These are phyloP conservation scores for Sogatella furcifera DNA, from an alignment of 1,140 invertebrate species.

Conservation along the genomic window DNA sequence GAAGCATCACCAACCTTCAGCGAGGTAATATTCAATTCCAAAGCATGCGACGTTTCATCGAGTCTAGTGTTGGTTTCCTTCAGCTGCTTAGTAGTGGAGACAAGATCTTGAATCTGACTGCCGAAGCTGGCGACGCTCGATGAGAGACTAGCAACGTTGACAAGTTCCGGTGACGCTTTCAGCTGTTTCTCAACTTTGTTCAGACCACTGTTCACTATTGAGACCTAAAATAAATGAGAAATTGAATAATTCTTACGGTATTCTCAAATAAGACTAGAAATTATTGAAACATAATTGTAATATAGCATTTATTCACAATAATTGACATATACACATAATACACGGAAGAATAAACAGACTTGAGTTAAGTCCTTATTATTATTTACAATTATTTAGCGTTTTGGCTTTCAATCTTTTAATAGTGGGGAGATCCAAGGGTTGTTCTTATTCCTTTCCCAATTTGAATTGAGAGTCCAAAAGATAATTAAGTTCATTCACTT, in stretches of 20 bases:
- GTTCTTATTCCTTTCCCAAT: no score
- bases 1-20: neutral
- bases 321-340: no score
- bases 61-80: constrained; percentile 14
- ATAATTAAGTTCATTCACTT: no score
- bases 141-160: constrained; percentile 42
- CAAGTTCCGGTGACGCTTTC: constrained; percentile 42
- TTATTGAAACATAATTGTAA: no score
- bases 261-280: no score
- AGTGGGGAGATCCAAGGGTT: no score
- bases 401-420: no score
- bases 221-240: constrained; percentile 30
- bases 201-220: constrained; percentile 37
- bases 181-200: constrained; percentile 42
- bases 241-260: neutral
- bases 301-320: no score
- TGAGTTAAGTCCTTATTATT: no score
- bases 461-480: no score
- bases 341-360: no score
- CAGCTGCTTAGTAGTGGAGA: constrained; percentile 20
- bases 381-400: no score
- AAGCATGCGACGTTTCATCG: neutral
- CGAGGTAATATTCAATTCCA: constrained; percentile 12
- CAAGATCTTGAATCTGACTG: constrained; percentile 39
- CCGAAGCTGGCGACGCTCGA: constrained; percentile 45